Evolutionary conservation across 2,888 invertebrate species (phyloP).

Genomic region (Anoplius nigerrimus): DNA sequence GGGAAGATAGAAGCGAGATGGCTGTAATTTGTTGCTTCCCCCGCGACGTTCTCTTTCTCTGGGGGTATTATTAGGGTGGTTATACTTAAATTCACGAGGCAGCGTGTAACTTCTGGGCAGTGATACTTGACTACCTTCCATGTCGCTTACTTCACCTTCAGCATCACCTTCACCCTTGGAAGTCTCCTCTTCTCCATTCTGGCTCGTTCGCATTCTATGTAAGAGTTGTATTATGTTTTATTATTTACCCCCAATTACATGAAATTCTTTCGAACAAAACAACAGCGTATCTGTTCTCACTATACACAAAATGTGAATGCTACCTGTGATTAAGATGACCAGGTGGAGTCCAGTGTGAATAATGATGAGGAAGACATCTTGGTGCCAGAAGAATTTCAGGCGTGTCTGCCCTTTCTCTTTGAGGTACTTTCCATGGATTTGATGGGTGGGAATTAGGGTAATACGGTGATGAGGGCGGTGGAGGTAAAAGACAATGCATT

Average conservation of each 20-base stretch:
- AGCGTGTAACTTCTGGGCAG: constrained; percentile 90
- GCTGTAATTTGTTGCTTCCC: constrained; percentile 77
- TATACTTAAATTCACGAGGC: constrained; percentile 89
- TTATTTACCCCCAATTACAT: background rate
- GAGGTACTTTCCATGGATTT: constrained; percentile 66
- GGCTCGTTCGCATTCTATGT: constrained; percentile 47
- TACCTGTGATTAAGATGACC: constrained; percentile 65
- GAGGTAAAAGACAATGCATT: constrained; percentile 71
- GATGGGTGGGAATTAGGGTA: constrained; percentile 65
- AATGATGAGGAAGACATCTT: constrained; percentile 75
- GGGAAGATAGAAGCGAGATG: constrained; percentile 80
- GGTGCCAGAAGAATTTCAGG: constrained; percentile 88
- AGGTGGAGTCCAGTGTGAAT: constrained; percentile 68
- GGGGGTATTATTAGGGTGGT: constrained; percentile 60
- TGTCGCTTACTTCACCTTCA: constrained; percentile 70
- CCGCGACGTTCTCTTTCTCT: constrained; percentile 77
- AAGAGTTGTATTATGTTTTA: too few species aligned
- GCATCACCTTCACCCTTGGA: constrained; percentile 63
- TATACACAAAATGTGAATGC: background rate
- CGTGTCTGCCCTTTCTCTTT: constrained; percentile 80
- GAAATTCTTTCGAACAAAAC: background rate
- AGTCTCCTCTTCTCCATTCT: constrained; percentile 55
- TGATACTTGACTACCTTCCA: constrained; percentile 81
- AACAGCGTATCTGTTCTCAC: background rate
- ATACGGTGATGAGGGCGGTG: constrained; percentile 66